phyloP scores from a whole-genome alignment of 1,140 invertebrate genomes.

The Aphelenchoides avenae region DNA sequence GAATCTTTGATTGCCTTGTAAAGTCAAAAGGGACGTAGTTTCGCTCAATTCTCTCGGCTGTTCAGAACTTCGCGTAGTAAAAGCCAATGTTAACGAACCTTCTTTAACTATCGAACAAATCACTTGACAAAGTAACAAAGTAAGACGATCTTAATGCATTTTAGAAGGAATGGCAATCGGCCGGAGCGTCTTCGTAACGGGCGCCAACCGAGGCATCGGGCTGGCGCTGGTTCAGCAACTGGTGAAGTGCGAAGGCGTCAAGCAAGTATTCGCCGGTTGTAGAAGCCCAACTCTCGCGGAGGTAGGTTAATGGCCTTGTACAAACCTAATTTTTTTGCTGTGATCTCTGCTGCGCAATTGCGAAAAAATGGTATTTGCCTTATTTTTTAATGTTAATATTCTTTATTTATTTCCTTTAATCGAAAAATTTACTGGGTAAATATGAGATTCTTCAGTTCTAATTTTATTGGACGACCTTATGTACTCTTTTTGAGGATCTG shows the following conservation, averaged over 20 bases:
- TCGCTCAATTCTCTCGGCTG: no score
- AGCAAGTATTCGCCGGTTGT: constrained; percentile 29
- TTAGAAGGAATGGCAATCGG: no score
- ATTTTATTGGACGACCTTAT: neutral
- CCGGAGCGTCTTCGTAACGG: constrained; percentile 36
- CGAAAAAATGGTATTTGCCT: no score
- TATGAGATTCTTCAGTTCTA: neutral
- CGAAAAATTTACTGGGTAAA: no score
- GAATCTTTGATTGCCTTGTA: no score
- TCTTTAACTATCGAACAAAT: no score
- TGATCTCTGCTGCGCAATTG: neutral
- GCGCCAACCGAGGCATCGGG: constrained; percentile 39
- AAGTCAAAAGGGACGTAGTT: no score
- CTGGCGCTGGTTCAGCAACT: constrained; percentile 27
- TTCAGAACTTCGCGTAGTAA: no score
- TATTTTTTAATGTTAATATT: neutral
- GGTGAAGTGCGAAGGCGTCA: constrained; percentile 6
- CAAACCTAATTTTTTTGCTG: neutral
- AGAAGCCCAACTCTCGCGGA: constrained; percentile 17
- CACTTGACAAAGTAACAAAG: no score
- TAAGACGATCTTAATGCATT: no score
- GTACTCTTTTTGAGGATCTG: constrained; percentile 23
- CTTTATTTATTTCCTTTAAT: neutral
- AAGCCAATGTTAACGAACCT: no score
- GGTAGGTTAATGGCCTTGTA: constrained; percentile 6